Base-by-base conservation (phyloP, 2,888 invertebrate species). In the Clunio marinus region DNA sequence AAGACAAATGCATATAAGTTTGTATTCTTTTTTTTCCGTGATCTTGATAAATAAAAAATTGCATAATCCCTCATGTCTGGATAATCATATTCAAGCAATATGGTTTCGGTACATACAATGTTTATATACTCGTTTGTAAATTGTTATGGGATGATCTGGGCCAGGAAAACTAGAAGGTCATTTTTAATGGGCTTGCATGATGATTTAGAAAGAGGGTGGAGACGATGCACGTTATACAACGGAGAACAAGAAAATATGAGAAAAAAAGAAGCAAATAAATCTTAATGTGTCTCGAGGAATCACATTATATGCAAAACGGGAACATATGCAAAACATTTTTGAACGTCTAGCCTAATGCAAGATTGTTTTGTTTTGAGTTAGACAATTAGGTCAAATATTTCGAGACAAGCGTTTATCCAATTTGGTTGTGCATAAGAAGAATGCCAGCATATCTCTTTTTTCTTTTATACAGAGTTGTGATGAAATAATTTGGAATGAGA, bases 321-420 rank as follows among this genome's bases (percentile, higher is more conserved):
- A 27, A 5, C 57, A 57, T 57, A 57, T 57, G 57, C 57, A 57
- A 20, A 57, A n/a, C 27, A 57, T 60, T 60, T 60, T 35, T 60
- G 25, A 57, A 25, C 57, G 57, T 57, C 57, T 57, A 57, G 57
- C 27, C 57, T 27, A 27, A 27, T 57, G 27, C 25, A 57, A n/a
- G 57, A 57, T 27, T 57, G 57, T 22, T 13, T 32, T 7, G 46
- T 58, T 17, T 59, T 24, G 35, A 20, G 63, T 35, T 51, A 66
- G 35, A 66, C 66, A 66, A 66, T 66, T 66, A 55, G 66, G 66
- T 66, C 66, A 66, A 51, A 55, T 66, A 27, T 66, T 35, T 32
- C 22, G 28, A 63, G 22, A 15, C 41, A 57, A n/a, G 37, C 46
- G 63, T 27, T 63, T 45, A 63, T 63, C 46, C 63, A 63, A 63